Conservation (phyloP, 2,888 invertebrate genomes). For the Hemistola chrysoprasaria region DNA sequence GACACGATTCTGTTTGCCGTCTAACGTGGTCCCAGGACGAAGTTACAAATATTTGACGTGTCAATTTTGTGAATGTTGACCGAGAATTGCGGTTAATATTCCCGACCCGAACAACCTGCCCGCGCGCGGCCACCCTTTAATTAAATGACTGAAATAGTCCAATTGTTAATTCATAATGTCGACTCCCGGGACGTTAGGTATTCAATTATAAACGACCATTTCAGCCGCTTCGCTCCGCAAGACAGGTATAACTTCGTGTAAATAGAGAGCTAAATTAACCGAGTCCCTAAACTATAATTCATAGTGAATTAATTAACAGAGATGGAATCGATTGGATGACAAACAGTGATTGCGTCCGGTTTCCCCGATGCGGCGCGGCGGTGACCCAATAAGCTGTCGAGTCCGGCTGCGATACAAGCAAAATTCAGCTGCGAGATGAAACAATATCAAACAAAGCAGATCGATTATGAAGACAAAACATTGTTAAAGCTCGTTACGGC, state of each 20-base stretch:
- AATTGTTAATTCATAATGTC: conserved; percentile 71
- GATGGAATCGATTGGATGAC: conserved; percentile 23
- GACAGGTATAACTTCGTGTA: conserved; percentile 26
- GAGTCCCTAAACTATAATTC: conserved; percentile 21
- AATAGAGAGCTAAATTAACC: conserved; percentile 27
- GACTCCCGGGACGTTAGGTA: conserved; percentile 45
- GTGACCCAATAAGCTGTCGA: conserved; percentile 33
- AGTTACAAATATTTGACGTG: conserved; percentile 83
- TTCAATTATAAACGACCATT: conserved; percentile 45
- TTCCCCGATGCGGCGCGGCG: conserved; percentile 1
- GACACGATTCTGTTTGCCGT: conserved; percentile 81
- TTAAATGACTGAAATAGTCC: conserved; percentile 77
- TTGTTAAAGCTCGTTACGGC: conserved; percentile 72
- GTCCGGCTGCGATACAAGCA: conserved; percentile 37
- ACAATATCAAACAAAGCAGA: conserved; percentile 60
- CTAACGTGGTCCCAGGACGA: conserved; percentile 81
- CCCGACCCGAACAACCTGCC: conserved; percentile 71
- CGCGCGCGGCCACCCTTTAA: conserved; percentile 67
- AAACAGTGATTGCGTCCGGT: conserved; percentile 20
- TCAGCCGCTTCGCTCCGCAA: conserved; percentile 19
- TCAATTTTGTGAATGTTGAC: conserved; percentile 83
- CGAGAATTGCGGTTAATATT: conserved; percentile 82
- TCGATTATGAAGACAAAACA: conserved; percentile 68
- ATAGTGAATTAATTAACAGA: conserved; percentile 24
- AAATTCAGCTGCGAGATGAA: conserved; percentile 46